Base-by-base conservation (phyloP, 2,888 invertebrate species). In the Drosophila lutescens region DNA sequence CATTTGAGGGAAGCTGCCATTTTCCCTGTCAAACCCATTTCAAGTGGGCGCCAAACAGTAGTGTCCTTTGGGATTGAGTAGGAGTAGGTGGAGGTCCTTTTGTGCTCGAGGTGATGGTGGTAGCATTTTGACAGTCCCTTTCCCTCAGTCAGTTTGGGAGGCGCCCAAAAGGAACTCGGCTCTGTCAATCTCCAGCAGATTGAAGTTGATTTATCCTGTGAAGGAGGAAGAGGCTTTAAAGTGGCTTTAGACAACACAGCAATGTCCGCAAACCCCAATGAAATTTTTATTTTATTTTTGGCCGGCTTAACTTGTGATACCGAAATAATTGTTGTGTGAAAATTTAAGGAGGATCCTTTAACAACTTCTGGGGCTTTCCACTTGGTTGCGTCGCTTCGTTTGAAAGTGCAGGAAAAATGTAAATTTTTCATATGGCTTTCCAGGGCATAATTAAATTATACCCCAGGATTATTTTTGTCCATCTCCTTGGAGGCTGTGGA, bases 1-100 rank as follows among this genome's bases (percentile, higher is more conserved):
- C 65, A 53, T 51, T 73, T 38, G 41, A 51, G 51, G 51, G 49
- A 57, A 51, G 40, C 70, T 71, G 74, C 65, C 51, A 47, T 56
- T 57, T 56, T 57, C 65, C 56, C 73, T 73, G 71, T 71, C 71
- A 73, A 71, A 71, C 74, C 71, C 74, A 71, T 63, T 73, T 71
- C 71, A 71, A 71, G 74, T 63, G 74, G 74, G 71, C 73, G 63
- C 56, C 56, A 71, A 56, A 56, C 44, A 56, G 70, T 47, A 72
- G 73, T 51, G 55, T 62, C 51, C 30, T 15, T 30, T n/a, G 30
- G 30, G 10, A 5, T 4, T 12, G 12, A 34, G 12, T 15, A n/a
- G 4, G 7, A 13, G 12, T 15, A n/a, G 4, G 7, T 10, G 7
- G 17, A 23, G 26, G 30, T 53, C 32, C 49, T 34, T 49, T 43